These are phyloP conservation scores for Erythrocercus mccallii DNA, from an alignment of 2,113 vertebrate genomes.

Conservation along the genomic window DNA sequence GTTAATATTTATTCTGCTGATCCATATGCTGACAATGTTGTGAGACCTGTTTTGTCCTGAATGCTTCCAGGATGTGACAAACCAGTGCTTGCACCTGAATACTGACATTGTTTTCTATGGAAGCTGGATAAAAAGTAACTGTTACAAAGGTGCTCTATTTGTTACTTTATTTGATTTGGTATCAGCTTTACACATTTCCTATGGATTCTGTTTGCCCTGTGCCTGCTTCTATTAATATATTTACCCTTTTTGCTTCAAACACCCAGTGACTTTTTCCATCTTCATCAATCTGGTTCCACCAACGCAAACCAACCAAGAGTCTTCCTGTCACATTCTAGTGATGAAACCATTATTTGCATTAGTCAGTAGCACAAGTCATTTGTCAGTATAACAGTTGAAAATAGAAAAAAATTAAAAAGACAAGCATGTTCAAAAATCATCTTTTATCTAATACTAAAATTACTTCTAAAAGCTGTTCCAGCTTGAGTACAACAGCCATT, in stretches of 20 bases:
- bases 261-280: slow-evolving; percentile 88
- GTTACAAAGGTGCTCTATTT: not conserved
- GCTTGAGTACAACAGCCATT: not conserved
- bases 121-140: not conserved
- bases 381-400: not conserved
- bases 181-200: not conserved
- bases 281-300: slow-evolving; percentile 92
- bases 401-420: not conserved
- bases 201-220: not conserved
- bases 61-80: not conserved
- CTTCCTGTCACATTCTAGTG: slow-evolving; percentile 83
- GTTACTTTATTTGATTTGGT: not conserved
- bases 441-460: not conserved
- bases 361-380: not conserved
- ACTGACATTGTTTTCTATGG: not conserved
- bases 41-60: not conserved
- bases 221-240: not conserved
- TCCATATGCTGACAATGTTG: not conserved
- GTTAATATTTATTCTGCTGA: not conserved
- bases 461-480: not conserved
- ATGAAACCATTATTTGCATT: slow-evolving; percentile 30
- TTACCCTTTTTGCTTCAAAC: slow-evolving; percentile 84
- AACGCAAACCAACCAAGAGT: slow-evolving; percentile 85
- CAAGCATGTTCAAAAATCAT: not conserved
- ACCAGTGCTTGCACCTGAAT: not conserved